A percentile compares a stretch with the other conserved stretches of the same genome.
These are phyloP conservation scores for Hydrozoanthus tunicans DNA, from an alignment of 64 coral and sea anemone species.

Conservation along the genomic window DNA sequence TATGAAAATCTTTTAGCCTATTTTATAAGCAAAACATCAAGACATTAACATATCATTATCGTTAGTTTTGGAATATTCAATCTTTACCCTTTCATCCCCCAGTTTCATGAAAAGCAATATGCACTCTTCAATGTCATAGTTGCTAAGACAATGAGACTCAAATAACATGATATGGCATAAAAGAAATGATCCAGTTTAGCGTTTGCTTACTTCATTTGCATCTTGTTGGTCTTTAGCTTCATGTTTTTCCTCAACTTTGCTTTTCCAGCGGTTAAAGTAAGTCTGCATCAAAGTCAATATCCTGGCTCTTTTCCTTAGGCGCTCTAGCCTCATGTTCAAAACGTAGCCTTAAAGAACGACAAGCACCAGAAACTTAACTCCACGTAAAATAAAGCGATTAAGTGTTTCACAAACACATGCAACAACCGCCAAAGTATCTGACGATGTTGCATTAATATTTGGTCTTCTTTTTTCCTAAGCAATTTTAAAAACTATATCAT, in stretches of 20 bases:
- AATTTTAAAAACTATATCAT: no score
- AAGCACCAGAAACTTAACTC: neutral
- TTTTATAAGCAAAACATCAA: no score
- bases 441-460: neutral
- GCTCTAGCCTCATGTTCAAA: slow-evolving; percentile 24
- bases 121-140: neutral
- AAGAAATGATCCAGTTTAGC: no score
- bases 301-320: slow-evolving; percentile 29
- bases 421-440: neutral
- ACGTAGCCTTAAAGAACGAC: slow-evolving; percentile 24
- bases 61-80: no score
- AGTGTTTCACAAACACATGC: neutral
- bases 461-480: neutral
- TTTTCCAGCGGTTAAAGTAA: slow-evolving; percentile 44
- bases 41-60: no score
- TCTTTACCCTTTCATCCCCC: no score
- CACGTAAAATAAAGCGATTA: neutral
- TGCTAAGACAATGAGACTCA: neutral
- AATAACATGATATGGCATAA: neutral
- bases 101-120: no score
- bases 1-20: no score
- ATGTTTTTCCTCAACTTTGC: slow-evolving; percentile 45
- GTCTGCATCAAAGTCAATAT: slow-evolving; percentile 44
- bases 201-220: neutral
- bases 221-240: slow-evolving; percentile 48